Percentiles rank a stretch among this genome's conserved stretches.
Evolutionary conservation across 2,888 invertebrate species (phyloP).

Genomic region (Platynereis dumerilii): DNA sequence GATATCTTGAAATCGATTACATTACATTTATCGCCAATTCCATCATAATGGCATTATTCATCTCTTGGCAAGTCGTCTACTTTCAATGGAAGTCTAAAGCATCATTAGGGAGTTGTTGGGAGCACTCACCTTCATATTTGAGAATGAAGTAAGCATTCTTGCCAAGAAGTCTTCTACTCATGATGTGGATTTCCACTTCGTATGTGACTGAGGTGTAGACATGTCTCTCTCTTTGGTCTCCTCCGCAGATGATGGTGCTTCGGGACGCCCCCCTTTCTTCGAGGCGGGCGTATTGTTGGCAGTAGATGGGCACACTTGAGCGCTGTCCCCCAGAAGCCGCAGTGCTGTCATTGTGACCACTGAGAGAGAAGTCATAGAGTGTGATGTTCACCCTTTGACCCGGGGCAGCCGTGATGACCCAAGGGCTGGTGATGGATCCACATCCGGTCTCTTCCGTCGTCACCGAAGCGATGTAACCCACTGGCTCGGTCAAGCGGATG

Average conservation of each 20-base stretch:
- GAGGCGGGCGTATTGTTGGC: slow-evolving; percentile 24
- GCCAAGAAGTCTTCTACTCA: slow-evolving; percentile 12
- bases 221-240: slow-evolving; percentile 18
- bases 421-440: slow-evolving; percentile 16
- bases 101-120: too few species aligned
- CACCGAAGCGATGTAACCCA: slow-evolving; percentile 16
- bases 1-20: too few species aligned
- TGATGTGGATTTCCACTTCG: slow-evolving; percentile 16
- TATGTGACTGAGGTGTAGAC: slow-evolving; percentile 21
- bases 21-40: too few species aligned
- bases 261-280: slow-evolving; percentile 24
- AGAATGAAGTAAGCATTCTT: slow-evolving; percentile 16
- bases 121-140: slow-evolving; percentile 18
- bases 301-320: slow-evolving; percentile 15
- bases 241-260: slow-evolving; percentile 27
- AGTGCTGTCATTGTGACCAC: slow-evolving; percentile 15
- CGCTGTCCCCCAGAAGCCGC: slow-evolving; percentile 5
- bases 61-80: too few species aligned
- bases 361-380: slow-evolving; percentile 22
- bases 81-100: too few species aligned
- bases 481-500: slow-evolving; percentile 14
- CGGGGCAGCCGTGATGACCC: slow-evolving; percentile 19
- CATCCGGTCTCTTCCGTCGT: slow-evolving; percentile 21
- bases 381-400: slow-evolving; percentile 23
- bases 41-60: too few species aligned